Evolutionary conservation across 2,888 invertebrate genomes (phyloP).

Genomic region (Chrysotoxum bicinctum): DNA sequence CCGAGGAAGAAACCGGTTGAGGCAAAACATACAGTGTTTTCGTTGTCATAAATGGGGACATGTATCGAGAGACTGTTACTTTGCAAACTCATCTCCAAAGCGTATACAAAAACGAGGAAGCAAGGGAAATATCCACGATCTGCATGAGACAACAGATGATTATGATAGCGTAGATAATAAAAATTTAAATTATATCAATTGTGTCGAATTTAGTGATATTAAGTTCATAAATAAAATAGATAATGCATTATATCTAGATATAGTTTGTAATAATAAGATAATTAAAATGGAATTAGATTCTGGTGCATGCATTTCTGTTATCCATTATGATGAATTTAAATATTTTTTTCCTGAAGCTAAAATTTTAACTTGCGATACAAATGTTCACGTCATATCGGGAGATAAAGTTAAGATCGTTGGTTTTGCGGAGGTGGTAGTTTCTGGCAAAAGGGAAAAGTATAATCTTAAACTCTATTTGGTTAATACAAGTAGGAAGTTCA

Average conservation of each 20-base stretch:
- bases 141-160: no score
- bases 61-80: no score
- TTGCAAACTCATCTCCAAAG: no score
- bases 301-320: constrained; percentile 5
- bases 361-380: neutral
- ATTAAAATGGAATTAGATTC: constrained; percentile 11
- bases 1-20: no score
- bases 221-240: constrained; percentile 1
- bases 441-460: neutral
- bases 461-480: constrained; percentile 9
- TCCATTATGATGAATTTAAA: neutral
- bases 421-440: neutral
- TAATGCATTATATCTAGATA: constrained; percentile 2
- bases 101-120: no score
- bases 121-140: no score
- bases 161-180: neutral
- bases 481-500: constrained; percentile 13
- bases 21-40: no score
- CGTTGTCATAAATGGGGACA: no score
- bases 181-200: neutral
- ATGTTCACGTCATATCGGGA: neutral
- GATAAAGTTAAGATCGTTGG: neutral
- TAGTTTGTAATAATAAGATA: neutral
- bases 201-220: neutral
- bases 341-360: neutral